A percentile compares a stretch with the other conserved stretches of the same genome.
phyloP scores from a whole-genome alignment of 2,888 invertebrate species.

The Syritta pipiens region DNA sequence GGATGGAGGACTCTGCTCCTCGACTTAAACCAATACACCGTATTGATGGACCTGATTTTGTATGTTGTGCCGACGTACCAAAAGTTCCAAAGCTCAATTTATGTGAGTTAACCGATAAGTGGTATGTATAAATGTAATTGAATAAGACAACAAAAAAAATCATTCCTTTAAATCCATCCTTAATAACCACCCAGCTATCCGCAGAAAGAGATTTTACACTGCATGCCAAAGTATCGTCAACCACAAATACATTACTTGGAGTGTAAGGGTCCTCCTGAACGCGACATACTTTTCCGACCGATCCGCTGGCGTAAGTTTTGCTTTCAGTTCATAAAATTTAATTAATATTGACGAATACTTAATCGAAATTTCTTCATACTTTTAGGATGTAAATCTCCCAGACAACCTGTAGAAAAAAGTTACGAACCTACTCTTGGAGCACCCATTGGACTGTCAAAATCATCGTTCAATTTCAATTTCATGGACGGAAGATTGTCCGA shows the following conservation, averaged over 20 bases:
- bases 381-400: slow-evolving; percentile 34
- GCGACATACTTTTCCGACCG: slow-evolving; percentile 33
- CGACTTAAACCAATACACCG: not conserved
- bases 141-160: no score
- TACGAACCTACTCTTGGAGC: slow-evolving; percentile 58
- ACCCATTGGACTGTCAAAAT: slow-evolving; percentile 73
- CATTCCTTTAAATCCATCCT: no score
- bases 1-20: slow-evolving; percentile 12
- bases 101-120: no score
- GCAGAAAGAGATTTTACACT: not conserved
- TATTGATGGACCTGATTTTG: not conserved
- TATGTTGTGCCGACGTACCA: slow-evolving; percentile 31
- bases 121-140: no score
- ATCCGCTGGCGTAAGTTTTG: slow-evolving; percentile 49
- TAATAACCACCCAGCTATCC: no score
- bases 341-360: not conserved
- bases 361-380: not conserved
- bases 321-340: no score
- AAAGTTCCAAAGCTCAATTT: not conserved
- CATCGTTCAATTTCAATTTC: slow-evolving; percentile 63
- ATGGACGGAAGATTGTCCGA: slow-evolving; percentile 56
- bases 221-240: no score
- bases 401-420: not conserved
- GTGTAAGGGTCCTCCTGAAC: slow-evolving; percentile 3
- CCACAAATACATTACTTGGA: not conserved